Evolutionary conservation across 1,140 invertebrate genomes (phyloP).

Genomic region (Brachionus rubens): DNA sequence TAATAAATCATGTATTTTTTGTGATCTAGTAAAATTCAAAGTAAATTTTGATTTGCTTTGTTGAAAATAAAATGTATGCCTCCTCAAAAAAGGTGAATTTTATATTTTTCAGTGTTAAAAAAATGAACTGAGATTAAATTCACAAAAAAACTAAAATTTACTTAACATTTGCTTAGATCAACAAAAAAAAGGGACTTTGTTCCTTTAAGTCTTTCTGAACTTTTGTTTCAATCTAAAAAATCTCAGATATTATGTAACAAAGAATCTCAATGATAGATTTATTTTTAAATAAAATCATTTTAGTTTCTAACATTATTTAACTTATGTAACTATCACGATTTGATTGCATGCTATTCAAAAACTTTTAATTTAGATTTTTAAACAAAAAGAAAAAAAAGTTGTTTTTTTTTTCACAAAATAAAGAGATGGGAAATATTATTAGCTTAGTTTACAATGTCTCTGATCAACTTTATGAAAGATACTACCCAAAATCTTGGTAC

Average conservation of each 20-base stretch:
- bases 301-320: too few relatives aligned
- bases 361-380: too few relatives aligned
- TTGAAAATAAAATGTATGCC: background rate
- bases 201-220: background rate
- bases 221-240: too few relatives aligned
- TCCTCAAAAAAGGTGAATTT: background rate
- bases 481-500: conserved; percentile 7
- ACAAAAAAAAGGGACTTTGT: too few relatives aligned
- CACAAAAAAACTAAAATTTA: background rate
- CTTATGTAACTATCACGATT: conserved; percentile 6
- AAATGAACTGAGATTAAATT: background rate
- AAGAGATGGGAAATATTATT: conserved; percentile 17
- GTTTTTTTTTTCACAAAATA: background rate
- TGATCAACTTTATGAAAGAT: conserved; percentile 10
- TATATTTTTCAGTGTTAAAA: background rate
- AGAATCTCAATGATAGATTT: too few relatives aligned
- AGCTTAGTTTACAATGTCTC: background rate
- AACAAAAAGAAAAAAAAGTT: too few relatives aligned
- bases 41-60: conserved; percentile 4
- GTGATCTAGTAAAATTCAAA: conserved; percentile 24
- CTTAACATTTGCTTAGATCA: background rate
- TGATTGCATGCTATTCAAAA: conserved; percentile 9
- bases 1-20: conserved; percentile 1
- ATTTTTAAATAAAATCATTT: too few relatives aligned
- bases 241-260: too few relatives aligned